Evolutionary conservation across 2,113 vertebrate species (phyloP), one percentile per base, ranked within the genome.

Genomic region (Austrofundulus limnaeus): DNA sequence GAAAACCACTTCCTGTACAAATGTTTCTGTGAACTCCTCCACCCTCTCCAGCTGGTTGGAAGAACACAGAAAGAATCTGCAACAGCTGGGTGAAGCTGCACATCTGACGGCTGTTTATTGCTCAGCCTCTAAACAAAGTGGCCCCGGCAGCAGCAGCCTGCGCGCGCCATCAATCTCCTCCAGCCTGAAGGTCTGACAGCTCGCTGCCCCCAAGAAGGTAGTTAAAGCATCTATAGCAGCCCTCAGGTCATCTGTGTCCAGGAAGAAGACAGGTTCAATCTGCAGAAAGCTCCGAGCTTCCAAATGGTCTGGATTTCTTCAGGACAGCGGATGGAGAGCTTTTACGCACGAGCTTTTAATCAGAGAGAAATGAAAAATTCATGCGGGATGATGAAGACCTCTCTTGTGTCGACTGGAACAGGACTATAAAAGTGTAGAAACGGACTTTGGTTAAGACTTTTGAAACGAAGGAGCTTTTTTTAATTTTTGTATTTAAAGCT

Each of bases 41-140:
- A n/a, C n/a, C n/a, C n/a, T n/a, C n/a, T n/a, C n/a, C n/a, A n/a
- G n/a, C n/a, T n/a, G n/a, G n/a, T n/a, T n/a, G n/a, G n/a, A n/a
- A n/a, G n/a, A n/a, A n/a, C n/a, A n/a, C n/a, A n/a, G n/a, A n/a
- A n/a, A n/a, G n/a, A n/a, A n/a, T n/a, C n/a, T n/a, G n/a, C n/a
- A n/a, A n/a, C n/a, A n/a, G 83, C 85, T 53, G 79, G 74, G 87
- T 86, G 91, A 88, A 91, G 91, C 92, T 87, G 38, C 87, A 61
- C 83, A 84, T 74, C 82, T 79, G 69, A 69, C 64, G 84, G 78
- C 85, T 87, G 95, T 96, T 98, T 98, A 94, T 95, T 95, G 94
- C 94, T n/a, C n/a, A 90, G 94, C 94, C 94, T 97, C 94, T 94
- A 97, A 97, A 99, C 97, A 99, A 99, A 97, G 96, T n/a, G 95